Evolutionary conservation across 2,888 invertebrate species (phyloP), one percentile per base, ranked within the genome.

Genomic region (Ormyrus pomaceus): DNA sequence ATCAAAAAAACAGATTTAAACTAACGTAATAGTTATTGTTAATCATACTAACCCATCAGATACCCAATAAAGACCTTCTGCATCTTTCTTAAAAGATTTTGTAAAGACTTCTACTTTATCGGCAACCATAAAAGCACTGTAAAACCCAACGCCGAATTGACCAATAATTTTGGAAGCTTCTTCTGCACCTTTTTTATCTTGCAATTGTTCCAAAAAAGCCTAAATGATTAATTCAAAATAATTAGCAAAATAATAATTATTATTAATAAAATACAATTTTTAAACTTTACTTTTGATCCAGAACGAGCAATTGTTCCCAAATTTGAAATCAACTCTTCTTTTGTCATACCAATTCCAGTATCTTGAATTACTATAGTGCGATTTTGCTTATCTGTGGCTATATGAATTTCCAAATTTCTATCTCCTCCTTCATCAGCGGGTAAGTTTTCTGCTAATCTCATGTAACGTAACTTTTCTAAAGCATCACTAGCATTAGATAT

Each of bases 401-500:
- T 95, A 89, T 95, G 95, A 84, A 99, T 98, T 92, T 98, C 98
- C 75, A 98, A 92, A 6, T 94, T 90, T 76, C 95, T 92, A 84
- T 95, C 95, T 7, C 92, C 91, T 58, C 93, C 91, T 46, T 91
- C 90, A 46, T 93, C 92, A 5, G 92, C 91, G 1, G 89, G 86
- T n/a, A 91, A 88, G 13, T 83, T 86, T 59, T 87, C 90, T 70
- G 93, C 93, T 68, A 96, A 91, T 84, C 94, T 93, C 11, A 95
- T 88, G 87, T 98, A 98, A 1, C 98, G 93, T 84, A 98, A 94
- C 91, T 99, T 99, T 90, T 99, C 99, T 81, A 99, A 92, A 11
- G 99, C 99, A 93, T 99, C 99, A 90, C 98, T 98, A 0, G 98
- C 96, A 92, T 99, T 99, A 0, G 99, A 99, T 83, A 99, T 97